A percentile compares a stretch with the other conserved stretches of the same genome.
These are phyloP conservation scores for Holacanthella duospinosa DNA, from an alignment of 2,888 invertebrate genomes.

Conservation along the genomic window DNA sequence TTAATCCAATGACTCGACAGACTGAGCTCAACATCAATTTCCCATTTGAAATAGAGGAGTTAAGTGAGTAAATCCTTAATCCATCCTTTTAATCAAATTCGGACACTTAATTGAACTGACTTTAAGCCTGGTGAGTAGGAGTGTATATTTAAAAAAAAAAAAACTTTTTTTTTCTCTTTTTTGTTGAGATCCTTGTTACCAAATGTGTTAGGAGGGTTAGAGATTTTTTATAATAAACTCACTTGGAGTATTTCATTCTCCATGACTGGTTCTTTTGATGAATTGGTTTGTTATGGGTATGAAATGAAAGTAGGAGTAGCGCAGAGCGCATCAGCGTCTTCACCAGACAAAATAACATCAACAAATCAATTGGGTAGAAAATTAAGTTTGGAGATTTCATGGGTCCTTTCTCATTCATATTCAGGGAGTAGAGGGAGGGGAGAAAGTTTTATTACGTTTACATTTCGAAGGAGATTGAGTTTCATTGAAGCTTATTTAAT, in stretches of 20 bases:
- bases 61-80: too few relatives aligned
- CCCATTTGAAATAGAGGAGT: neutral
- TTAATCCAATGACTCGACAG: neutral
- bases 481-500: neutral
- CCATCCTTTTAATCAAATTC: neutral
- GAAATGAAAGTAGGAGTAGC: too few relatives aligned
- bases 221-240: too few relatives aligned
- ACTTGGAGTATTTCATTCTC: neutral
- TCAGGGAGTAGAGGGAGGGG: neutral
- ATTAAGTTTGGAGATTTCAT: neutral
- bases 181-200: too few relatives aligned
- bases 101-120: too few relatives aligned
- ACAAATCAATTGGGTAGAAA: constrained; percentile 19
- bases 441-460: neutral
- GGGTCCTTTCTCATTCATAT: neutral
- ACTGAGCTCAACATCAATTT: neutral
- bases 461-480: neutral
- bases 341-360: constrained; percentile 13
- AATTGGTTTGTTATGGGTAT: too few relatives aligned
- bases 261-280: neutral
- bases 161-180: too few relatives aligned
- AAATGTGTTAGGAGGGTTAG: neutral
- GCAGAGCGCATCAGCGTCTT: too few relatives aligned
- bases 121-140: too few relatives aligned
- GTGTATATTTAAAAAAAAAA: too few relatives aligned